phyloP scores from a whole-genome alignment of 2,797 vertebrate genomes.

The Sebastes matsubarae region DNA sequence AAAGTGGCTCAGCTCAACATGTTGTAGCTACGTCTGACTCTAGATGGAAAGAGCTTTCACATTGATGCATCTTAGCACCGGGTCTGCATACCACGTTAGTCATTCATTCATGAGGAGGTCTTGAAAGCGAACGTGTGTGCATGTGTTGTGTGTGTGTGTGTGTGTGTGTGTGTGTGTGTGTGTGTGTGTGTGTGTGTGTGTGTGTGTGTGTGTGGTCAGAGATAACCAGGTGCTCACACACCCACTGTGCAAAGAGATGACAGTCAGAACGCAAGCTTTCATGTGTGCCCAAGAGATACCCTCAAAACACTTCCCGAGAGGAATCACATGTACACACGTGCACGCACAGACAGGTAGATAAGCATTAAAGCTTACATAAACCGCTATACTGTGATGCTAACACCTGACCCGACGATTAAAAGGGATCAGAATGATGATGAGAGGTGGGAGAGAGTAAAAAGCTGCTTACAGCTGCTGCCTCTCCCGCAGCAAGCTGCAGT shows the following conservation, averaged over 20 bases:
- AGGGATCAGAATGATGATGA: constrained; percentile 54
- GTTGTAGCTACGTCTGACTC: background rate
- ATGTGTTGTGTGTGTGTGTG: constrained; percentile 22
- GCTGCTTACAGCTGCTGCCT: constrained; percentile 53
- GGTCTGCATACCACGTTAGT: background rate
- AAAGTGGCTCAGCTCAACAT: constrained; percentile 3
- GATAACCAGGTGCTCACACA: constrained; percentile 54
- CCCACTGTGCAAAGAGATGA: constrained; percentile 54
- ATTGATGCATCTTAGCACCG: constrained; percentile 7
- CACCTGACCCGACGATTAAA: constrained; percentile 51
- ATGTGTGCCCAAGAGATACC: constrained; percentile 53
- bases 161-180: background rate
- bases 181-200: background rate
- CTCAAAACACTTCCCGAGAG: constrained; percentile 40
- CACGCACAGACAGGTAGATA: constrained; percentile 30
- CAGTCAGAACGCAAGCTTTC: constrained; percentile 48
- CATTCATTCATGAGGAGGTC: constrained; percentile 3
- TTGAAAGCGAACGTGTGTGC: constrained; percentile 26
- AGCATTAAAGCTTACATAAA: constrained; percentile 42
- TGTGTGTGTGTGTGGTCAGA: constrained; percentile 28
- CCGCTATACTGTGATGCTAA: constrained; percentile 25
- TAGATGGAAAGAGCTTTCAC: constrained; percentile 9
- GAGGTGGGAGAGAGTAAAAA: constrained; percentile 50
- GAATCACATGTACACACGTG: constrained; percentile 4
- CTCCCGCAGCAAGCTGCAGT: constrained; percentile 45